Evolutionary conservation across 2,888 invertebrate genomes (phyloP).

Genomic region (Heteromyza rotundicornis): DNA sequence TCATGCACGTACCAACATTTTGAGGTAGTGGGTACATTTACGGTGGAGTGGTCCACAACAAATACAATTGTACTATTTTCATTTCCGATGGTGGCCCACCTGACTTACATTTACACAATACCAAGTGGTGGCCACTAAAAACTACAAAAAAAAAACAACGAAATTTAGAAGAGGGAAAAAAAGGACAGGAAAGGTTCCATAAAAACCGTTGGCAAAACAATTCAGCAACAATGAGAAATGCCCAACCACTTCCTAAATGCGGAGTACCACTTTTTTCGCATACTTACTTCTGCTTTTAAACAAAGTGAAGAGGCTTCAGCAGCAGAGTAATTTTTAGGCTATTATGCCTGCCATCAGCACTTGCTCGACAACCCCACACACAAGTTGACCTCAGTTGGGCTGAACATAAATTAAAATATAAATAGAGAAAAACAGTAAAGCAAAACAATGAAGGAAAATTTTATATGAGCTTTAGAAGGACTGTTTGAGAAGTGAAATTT

Average conservation of each 20-base stretch:
- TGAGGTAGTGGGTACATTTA: too few relatives aligned
- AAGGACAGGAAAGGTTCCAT: neutral
- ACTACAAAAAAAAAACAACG: neutral
- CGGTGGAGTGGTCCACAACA: too few relatives aligned
- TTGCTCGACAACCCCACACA: constrained; percentile 8
- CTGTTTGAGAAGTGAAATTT: too few relatives aligned
- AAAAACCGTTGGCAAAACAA: constrained; percentile 7
- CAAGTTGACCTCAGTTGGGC: constrained; percentile 12
- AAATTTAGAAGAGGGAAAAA: neutral
- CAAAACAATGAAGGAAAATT: constrained; percentile 7
- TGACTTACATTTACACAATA: neutral
- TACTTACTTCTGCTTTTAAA: too few relatives aligned
- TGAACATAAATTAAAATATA: neutral
- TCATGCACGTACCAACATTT: too few relatives aligned
- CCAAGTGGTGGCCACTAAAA: neutral
- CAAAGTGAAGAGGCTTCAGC: neutral
- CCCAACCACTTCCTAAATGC: constrained; percentile 15
- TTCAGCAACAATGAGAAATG: constrained; percentile 19
- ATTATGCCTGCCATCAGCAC: too few relatives aligned
- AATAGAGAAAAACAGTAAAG: neutral
- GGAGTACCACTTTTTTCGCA: constrained; percentile 14
- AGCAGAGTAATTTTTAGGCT: constrained; percentile 5
- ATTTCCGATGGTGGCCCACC: constrained; percentile 3
- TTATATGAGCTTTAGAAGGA: too few relatives aligned
- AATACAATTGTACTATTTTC: constrained; percentile 1